These are phyloP conservation scores for Amphiduros pacificus DNA, from an alignment of 2,888 invertebrate species.

Conservation along the genomic window DNA sequence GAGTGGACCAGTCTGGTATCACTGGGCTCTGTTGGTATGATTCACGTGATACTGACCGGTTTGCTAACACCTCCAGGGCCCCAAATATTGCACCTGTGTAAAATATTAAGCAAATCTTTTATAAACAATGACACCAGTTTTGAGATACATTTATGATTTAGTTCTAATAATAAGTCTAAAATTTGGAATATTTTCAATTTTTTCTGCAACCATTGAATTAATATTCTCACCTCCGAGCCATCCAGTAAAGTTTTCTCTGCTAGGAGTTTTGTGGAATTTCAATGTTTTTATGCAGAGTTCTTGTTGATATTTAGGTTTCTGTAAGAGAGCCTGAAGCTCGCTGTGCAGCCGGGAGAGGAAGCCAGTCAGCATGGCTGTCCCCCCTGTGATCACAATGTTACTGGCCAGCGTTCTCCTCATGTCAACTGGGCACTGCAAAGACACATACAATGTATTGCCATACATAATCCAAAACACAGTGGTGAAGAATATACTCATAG, in stretches of 20 bases:
- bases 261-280: conserved; percentile 80
- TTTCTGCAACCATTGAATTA: neutral
- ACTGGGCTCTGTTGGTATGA: conserved; percentile 65
- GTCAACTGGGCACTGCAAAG: conserved; percentile 76
- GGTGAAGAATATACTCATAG: too few relatives aligned
- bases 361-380: conserved; percentile 81
- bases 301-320: conserved; percentile 61
- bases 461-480: too few relatives aligned
- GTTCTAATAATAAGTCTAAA: too few relatives aligned
- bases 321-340: conserved; percentile 74
- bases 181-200: neutral
- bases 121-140: too few relatives aligned
- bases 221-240: conserved; percentile 78
- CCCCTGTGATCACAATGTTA: conserved; percentile 85
- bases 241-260: conserved; percentile 78
- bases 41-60: conserved; percentile 76
- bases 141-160: neutral
- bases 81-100: conserved; percentile 73
- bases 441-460: neutral
- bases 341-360: conserved; percentile 77
- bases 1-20: conserved; percentile 77
- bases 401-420: conserved; percentile 75
- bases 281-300: conserved; percentile 70
- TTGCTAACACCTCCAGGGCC: conserved; percentile 73
- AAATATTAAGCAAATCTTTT: too few relatives aligned